A percentile compares a stretch with the other conserved stretches of the same genome.
phyloP scores from a whole-genome alignment of 2,888 invertebrate genomes.

The Drosophila borealis region DNA sequence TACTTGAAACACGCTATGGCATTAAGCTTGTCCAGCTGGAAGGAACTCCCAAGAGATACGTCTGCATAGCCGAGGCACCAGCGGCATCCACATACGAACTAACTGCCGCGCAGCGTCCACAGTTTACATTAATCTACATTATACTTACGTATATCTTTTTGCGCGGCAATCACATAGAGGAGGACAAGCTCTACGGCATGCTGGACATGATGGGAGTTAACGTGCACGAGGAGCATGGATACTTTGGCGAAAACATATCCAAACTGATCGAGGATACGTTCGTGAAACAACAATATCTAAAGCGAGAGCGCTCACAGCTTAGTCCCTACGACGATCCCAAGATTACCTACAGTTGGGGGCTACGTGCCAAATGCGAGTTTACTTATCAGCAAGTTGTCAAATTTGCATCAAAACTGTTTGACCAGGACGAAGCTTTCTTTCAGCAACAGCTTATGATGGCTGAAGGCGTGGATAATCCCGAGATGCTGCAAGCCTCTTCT shows the following conservation, averaged over 20 bases:
- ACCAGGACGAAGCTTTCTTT: slow-evolving; percentile 41
- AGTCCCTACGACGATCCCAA: slow-evolving; percentile 56
- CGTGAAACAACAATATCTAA: slow-evolving; percentile 60
- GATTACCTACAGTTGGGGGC: slow-evolving; percentile 53
- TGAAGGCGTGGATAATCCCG: slow-evolving; percentile 26
- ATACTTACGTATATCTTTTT: slow-evolving; percentile 65
- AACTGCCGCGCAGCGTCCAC: slow-evolving; percentile 48
- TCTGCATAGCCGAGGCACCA: slow-evolving; percentile 53
- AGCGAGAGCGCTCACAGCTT: slow-evolving; percentile 53
- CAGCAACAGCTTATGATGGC: slow-evolving; percentile 51
- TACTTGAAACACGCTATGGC: slow-evolving; percentile 47
- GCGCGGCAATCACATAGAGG: slow-evolving; percentile 56
- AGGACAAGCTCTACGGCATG: slow-evolving; percentile 50
- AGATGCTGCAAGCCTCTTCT: background rate
- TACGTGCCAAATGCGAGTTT: slow-evolving; percentile 59
- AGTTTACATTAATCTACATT: slow-evolving; percentile 53
- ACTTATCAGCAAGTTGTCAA: slow-evolving; percentile 44
- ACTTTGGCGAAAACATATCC: slow-evolving; percentile 54
- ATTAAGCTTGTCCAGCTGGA: slow-evolving; percentile 38
- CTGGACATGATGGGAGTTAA: slow-evolving; percentile 36
- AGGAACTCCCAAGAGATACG: slow-evolving; percentile 46
- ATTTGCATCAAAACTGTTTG: slow-evolving; percentile 48
- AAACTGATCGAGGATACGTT: slow-evolving; percentile 63
- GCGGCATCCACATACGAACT: slow-evolving; percentile 50
- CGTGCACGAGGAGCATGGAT: slow-evolving; percentile 60